Conservation (phyloP, 92 coral and sea anemone species). For the Palythoa grandiflora region DNA sequence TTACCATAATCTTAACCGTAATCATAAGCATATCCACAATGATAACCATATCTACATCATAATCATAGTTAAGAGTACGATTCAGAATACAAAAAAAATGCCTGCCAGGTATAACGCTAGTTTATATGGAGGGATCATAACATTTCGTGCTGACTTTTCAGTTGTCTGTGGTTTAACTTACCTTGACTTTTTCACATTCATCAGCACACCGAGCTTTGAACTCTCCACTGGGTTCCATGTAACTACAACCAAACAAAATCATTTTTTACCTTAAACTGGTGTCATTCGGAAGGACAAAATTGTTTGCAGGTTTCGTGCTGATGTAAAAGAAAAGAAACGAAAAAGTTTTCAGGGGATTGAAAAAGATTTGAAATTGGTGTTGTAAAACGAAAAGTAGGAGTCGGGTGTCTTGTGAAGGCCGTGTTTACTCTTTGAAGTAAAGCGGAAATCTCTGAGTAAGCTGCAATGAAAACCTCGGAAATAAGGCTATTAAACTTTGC, state of each 20-base stretch:
- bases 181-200: slow-evolving; percentile 81
- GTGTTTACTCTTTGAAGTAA: too few relatives aligned
- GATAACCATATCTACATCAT: neutral
- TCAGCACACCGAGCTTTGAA: slow-evolving; percentile 78
- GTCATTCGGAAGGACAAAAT: neutral
- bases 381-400: too few relatives aligned
- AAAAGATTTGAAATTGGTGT: too few relatives aligned
- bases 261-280: neutral
- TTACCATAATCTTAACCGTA: neutral
- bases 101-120: neutral
- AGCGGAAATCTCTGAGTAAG: too few relatives aligned
- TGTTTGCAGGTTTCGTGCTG: too few relatives aligned
- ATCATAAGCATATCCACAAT: neutral
- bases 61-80: neutral
- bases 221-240: slow-evolving; percentile 83
- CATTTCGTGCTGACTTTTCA: too few relatives aligned
- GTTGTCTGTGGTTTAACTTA: neutral
- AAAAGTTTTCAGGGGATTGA: too few relatives aligned
- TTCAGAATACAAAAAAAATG: neutral
- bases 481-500: too few relatives aligned
- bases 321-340: too few relatives aligned
- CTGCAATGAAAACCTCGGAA: too few relatives aligned
- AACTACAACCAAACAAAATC: slow-evolving; percentile 55
- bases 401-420: too few relatives aligned
- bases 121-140: neutral